Percentiles rank a stretch among this genome's conserved stretches.
These are phyloP conservation scores for Alitta virens DNA, from an alignment of 2,888 invertebrate genomes.

Conservation along the genomic window DNA sequence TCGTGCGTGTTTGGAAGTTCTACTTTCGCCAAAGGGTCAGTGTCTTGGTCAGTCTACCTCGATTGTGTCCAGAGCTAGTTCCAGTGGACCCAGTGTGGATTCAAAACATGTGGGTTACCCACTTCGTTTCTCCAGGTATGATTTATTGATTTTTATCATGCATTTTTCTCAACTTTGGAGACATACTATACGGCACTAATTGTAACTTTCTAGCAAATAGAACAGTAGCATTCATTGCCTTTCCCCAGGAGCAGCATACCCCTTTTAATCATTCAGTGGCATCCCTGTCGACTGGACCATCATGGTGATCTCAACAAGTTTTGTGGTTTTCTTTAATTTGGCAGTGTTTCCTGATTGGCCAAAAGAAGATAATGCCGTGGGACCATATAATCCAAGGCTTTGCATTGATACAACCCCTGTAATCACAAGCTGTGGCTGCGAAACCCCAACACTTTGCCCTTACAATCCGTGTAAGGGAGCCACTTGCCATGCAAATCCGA, in stretches of 20 bases:
- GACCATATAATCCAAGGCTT: conserved; percentile 26
- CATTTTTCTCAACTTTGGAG: too few relatives aligned
- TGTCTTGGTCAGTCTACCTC: conserved; percentile 4
- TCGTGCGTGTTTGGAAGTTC: neutral
- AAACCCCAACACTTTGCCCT: conserved; percentile 35
- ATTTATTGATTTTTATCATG: too few relatives aligned
- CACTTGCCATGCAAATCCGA: conserved; percentile 42
- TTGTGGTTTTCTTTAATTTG: too few relatives aligned
- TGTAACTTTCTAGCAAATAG: too few relatives aligned
- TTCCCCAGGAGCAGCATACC: too few relatives aligned
- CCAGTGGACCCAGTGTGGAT: neutral
- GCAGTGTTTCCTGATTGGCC: too few relatives aligned
- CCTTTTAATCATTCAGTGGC: too few relatives aligned
- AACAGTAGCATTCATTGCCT: too few relatives aligned
- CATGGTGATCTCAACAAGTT: too few relatives aligned
- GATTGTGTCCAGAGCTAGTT: neutral
- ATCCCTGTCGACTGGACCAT: too few relatives aligned
- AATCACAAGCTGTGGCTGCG: conserved; percentile 41
- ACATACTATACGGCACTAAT: too few relatives aligned
- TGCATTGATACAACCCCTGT: conserved; percentile 45
- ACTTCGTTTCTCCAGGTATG: neutral
- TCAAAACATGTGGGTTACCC: neutral
- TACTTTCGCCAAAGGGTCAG: neutral
- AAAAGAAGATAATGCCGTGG: too few relatives aligned
- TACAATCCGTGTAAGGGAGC: conserved; percentile 41